These are phyloP conservation scores for Myotis davidii DNA, from an alignment of 2,113 vertebrate genomes.

Conservation along the genomic window DNA sequence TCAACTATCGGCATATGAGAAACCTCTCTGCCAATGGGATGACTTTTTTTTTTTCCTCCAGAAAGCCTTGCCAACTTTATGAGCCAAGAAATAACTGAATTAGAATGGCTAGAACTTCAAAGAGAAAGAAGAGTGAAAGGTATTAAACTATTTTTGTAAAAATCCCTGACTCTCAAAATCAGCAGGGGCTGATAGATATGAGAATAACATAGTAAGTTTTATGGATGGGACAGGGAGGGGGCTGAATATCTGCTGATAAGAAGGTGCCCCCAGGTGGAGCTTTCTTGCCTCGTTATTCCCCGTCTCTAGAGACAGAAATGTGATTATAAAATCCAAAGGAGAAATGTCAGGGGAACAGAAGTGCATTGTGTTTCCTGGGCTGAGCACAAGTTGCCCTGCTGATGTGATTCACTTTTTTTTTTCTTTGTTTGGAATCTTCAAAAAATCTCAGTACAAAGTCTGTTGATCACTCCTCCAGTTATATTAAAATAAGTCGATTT, in stretches of 20 bases:
- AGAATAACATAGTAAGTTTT: conserved; percentile 19
- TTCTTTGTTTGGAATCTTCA: not conserved
- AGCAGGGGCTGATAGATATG: conserved; percentile 15
- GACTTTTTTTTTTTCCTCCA: not conserved
- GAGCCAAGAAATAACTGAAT: conserved; percentile 71
- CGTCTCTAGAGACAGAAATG: not conserved
- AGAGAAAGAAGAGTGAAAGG: conserved; percentile 54
- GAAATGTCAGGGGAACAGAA: not conserved
- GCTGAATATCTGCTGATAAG: not conserved
- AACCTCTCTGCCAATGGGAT: not conserved
- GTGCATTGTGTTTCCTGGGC: not conserved
- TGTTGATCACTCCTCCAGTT: not conserved
- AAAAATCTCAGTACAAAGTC: not conserved
- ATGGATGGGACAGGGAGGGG: not conserved
- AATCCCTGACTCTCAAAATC: conserved; percentile 58
- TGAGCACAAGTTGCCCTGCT: not conserved
- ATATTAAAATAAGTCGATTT: not conserved
- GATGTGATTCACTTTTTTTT: not conserved
- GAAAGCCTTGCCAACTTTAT: conserved; percentile 76
- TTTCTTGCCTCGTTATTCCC: not conserved
- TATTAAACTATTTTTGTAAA: conserved; percentile 66
- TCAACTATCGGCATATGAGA: conserved; percentile 48
- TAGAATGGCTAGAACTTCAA: conserved; percentile 63
- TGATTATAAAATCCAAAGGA: not conserved
- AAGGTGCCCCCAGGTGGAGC: not conserved